phyloP scores from a whole-genome alignment of 1,140 invertebrate species.

The Aphelenchoides avenae region DNA sequence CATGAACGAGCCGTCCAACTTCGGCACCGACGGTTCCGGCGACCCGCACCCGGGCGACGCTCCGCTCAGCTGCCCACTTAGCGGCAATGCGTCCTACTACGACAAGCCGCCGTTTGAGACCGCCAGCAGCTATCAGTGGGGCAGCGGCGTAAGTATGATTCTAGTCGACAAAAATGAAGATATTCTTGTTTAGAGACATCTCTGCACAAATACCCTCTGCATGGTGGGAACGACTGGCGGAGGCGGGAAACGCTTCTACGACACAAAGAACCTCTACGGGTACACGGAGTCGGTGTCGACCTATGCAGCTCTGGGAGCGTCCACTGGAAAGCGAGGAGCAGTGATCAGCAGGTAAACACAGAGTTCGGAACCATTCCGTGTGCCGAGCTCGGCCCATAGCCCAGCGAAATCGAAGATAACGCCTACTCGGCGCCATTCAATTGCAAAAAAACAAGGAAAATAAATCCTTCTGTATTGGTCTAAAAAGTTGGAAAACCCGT shows the following conservation, averaged over 20 bases:
- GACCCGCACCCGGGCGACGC: constrained; percentile 17
- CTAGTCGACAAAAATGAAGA: not conserved
- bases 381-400: no score
- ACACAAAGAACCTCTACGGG: constrained; percentile 78
- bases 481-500: no score
- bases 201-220: constrained; percentile 73
- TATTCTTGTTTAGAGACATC: constrained; percentile 25
- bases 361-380: no score
- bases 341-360: no score
- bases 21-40: constrained; percentile 17
- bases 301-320: constrained; percentile 62
- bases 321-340: constrained; percentile 55
- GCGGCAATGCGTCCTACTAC: constrained; percentile 16
- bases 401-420: no score
- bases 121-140: constrained; percentile 10
- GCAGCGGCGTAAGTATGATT: no score
- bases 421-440: no score
- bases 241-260: constrained; percentile 62
- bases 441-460: no score
- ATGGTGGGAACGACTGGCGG: constrained; percentile 73
- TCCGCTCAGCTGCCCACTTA: constrained; percentile 15
- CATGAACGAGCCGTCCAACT: constrained; percentile 51
- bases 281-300: constrained; percentile 72
- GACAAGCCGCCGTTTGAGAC: constrained; percentile 54
- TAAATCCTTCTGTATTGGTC: no score